These are phyloP conservation scores for Tethea ocularis DNA, from an alignment of 2,888 invertebrate species.

Conservation along the genomic window DNA sequence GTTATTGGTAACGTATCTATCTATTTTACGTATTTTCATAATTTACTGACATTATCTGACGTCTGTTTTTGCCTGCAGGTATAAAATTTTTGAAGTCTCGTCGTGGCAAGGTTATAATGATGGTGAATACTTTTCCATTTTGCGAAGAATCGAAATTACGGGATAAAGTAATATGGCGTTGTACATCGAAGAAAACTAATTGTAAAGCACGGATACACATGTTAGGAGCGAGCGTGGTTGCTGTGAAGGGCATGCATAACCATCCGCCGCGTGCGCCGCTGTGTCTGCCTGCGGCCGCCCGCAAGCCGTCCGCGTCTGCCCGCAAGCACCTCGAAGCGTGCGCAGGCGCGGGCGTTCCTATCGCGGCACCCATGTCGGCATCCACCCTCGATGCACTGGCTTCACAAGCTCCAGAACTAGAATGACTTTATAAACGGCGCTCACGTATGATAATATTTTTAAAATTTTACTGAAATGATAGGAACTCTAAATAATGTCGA, in stretches of 20 bases:
- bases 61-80: constrained; percentile 66
- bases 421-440: constrained; percentile 24
- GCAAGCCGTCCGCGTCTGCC: constrained; percentile 19
- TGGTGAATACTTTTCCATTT: constrained; percentile 82
- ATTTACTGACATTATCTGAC: constrained; percentile 49
- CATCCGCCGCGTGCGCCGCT: constrained; percentile 72
- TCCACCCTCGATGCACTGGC: constrained; percentile 28
- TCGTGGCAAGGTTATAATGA: constrained; percentile 81
- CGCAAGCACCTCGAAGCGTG: constrained; percentile 18
- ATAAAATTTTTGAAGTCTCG: constrained; percentile 80
- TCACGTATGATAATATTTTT: background rate
- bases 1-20: constrained; percentile 9
- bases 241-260: constrained; percentile 81
- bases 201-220: constrained; percentile 81
- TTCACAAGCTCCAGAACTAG: constrained; percentile 38
- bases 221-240: constrained; percentile 75
- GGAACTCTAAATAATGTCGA: background rate
- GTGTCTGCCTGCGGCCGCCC: constrained; percentile 49
- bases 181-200: constrained; percentile 81
- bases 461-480: background rate
- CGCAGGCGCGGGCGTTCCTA: constrained; percentile 23
- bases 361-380: constrained; percentile 18
- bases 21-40: too few species aligned
- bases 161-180: constrained; percentile 81
- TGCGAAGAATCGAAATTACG: constrained; percentile 80